Percentiles rank a stretch among this genome's conserved stretches.
Evolutionary conservation across 2,888 invertebrate species (phyloP).

Genomic region (Erebia palarica): DNA sequence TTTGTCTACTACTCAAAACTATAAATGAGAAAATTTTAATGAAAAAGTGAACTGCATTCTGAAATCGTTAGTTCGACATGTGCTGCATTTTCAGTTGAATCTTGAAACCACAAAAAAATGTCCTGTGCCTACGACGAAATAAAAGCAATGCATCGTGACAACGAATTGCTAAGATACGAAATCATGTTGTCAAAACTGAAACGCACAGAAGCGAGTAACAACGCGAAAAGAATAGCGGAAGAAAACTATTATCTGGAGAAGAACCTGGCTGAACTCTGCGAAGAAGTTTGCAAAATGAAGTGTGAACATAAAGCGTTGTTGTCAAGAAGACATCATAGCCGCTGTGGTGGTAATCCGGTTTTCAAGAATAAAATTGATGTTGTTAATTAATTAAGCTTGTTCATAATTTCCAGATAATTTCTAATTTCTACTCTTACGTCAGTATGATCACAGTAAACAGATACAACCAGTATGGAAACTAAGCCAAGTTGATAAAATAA

Average conservation of each 20-base stretch:
- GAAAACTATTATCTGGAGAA: constrained; percentile 62
- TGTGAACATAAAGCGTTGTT: constrained; percentile 31
- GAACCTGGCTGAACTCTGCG: constrained; percentile 49
- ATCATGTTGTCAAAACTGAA: constrained; percentile 54
- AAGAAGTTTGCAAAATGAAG: constrained; percentile 52
- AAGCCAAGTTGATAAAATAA: too few species aligned
- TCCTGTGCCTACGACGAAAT: constrained; percentile 42
- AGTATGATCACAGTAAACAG: too few species aligned
- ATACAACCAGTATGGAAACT: too few species aligned
- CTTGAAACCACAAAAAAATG: constrained; percentile 30
- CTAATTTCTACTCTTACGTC: too few species aligned
- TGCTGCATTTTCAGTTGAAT: too few species aligned
- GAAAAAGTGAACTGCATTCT: not conserved
- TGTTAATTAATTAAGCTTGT: too few species aligned
- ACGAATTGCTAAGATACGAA: constrained; percentile 51
- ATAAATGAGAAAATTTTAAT: too few species aligned
- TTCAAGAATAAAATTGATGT: not conserved
- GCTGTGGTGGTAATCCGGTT: not conserved
- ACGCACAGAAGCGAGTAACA: constrained; percentile 57
- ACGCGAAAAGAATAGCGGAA: constrained; percentile 59
- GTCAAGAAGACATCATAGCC: not conserved
- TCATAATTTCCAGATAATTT: not conserved
- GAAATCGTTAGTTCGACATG: not conserved
- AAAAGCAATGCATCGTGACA: constrained; percentile 53
- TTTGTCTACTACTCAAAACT: too few species aligned